A percentile compares a stretch with the other conserved stretches of the same genome.
Evolutionary conservation across 2,888 invertebrate genomes (phyloP).

Genomic region (Orthosia cruda): DNA sequence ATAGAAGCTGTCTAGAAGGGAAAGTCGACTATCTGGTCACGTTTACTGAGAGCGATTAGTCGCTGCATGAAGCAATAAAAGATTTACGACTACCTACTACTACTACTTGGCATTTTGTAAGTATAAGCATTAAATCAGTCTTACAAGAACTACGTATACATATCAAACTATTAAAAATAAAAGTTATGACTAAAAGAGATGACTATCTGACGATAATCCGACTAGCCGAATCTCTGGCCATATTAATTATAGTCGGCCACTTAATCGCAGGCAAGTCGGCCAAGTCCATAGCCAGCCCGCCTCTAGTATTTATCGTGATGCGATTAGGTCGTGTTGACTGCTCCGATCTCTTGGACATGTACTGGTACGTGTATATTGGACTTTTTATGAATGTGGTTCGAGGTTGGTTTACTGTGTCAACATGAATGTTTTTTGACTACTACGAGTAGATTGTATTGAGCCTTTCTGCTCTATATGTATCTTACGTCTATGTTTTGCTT

Average conservation of each 20-base stretch:
- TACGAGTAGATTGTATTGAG: background rate
- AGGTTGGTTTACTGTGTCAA: slow-evolving; percentile 33
- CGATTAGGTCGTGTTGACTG: too few relatives aligned
- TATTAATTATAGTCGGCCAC: background rate
- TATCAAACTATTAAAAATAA: background rate
- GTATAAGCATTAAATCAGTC: background rate
- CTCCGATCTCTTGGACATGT: slow-evolving; percentile 19
- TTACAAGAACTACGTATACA: background rate
- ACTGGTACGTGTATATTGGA: slow-evolving; percentile 22
- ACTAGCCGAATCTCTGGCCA: background rate
- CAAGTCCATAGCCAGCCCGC: background rate
- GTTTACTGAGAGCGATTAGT: too few relatives aligned
- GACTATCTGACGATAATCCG: too few relatives aligned
- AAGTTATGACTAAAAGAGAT: background rate
- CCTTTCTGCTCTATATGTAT: slow-evolving; percentile 20
- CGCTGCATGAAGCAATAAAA: too few relatives aligned
- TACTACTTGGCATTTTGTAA: too few relatives aligned
- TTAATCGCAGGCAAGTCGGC: background rate
- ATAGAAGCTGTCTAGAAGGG: too few relatives aligned
- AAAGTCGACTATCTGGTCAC: too few relatives aligned
- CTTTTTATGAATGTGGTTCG: slow-evolving; percentile 47
- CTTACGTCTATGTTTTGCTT: slow-evolving; percentile 11
- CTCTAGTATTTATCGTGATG: too few relatives aligned
- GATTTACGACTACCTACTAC: too few relatives aligned
- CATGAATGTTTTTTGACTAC: slow-evolving; percentile 26